Conservation (phyloP, 2,888 invertebrate species). For the Drosophila cracens region DNA sequence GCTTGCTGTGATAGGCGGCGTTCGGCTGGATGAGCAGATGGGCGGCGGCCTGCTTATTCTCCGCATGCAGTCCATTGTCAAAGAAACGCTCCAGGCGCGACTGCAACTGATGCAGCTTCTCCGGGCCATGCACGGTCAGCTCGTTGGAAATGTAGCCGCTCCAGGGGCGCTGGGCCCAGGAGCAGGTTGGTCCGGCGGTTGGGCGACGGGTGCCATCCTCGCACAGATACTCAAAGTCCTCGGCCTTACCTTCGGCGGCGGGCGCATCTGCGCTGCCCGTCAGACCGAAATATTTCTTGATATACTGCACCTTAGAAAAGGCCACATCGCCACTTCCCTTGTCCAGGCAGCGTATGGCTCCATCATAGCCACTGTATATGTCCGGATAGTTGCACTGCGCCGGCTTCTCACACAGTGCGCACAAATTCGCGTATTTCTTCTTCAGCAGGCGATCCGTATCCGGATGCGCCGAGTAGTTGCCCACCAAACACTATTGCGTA, state of each 20-base stretch:
- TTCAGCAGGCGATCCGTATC: constrained; percentile 90
- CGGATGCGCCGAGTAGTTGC: constrained; percentile 91
- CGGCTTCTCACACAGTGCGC: constrained; percentile 91
- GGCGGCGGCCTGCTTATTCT: constrained; percentile 80
- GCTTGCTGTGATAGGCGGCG: constrained; percentile 85
- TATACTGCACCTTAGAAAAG: constrained; percentile 93
- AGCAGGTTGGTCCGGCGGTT: constrained; percentile 89
- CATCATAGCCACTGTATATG: constrained; percentile 93
- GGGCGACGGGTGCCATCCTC: constrained; percentile 91
- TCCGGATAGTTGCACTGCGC: constrained; percentile 92
- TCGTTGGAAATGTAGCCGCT: constrained; percentile 90
- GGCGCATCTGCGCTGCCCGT: constrained; percentile 86
- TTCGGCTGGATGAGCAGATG: constrained; percentile 89
- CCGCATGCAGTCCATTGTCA: constrained; percentile 80
- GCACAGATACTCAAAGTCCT: constrained; percentile 91
- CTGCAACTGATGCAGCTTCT: constrained; percentile 82
- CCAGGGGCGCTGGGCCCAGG: constrained; percentile 95
- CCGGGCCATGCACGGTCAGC: constrained; percentile 83
- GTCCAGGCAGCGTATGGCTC: constrained; percentile 92
- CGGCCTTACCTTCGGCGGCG: constrained; percentile 87
- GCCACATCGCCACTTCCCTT: constrained; percentile 94
- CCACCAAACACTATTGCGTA: constrained; percentile 93
- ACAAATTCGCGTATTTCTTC: constrained; percentile 91
- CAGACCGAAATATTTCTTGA: constrained; percentile 91
- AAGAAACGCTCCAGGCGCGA: constrained; percentile 83